Evolutionary conservation across 2,797 vertebrate genomes (phyloP).

Genomic region (Spheniscus humboldti): DNA sequence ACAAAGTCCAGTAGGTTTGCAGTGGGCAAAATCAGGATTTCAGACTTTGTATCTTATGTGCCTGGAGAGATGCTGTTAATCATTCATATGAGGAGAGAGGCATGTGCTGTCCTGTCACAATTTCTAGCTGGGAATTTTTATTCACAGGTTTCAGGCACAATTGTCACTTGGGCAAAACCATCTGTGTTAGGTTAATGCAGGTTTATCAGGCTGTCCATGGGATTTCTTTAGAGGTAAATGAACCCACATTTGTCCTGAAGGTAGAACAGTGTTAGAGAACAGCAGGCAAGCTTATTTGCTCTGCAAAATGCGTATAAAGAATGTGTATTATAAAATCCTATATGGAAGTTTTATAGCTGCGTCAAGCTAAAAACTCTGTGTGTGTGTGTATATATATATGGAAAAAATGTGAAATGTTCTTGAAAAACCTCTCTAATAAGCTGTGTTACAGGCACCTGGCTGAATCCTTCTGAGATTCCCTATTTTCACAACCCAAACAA

Average conservation of each 20-base stretch:
- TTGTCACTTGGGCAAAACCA: neutral
- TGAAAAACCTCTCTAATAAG: constrained; percentile 3
- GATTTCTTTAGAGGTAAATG: neutral
- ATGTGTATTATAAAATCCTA: neutral
- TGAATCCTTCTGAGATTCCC: constrained; percentile 20
- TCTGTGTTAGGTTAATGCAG: neutral
- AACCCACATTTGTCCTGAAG: neutral
- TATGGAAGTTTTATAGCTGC: neutral
- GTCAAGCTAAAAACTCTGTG: neutral
- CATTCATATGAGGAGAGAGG: neutral
- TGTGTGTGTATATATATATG: neutral
- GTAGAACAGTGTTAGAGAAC: neutral
- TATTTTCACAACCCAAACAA: constrained; percentile 11
- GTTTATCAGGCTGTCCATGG: neutral
- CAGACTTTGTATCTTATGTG: neutral
- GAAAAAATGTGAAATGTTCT: neutral
- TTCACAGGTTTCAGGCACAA: neutral
- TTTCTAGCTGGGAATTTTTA: neutral
- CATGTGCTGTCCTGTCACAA: neutral
- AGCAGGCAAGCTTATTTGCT: neutral
- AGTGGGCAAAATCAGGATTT: neutral
- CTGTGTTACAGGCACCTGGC: neutral
- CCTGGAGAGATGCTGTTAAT: neutral
- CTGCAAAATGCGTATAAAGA: neutral
- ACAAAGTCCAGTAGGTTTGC: neutral